Percentiles rank a stretch among this genome's conserved stretches.
Evolutionary conservation across 2,113 vertebrate species (phyloP).

Genomic region (Zingel zingel): DNA sequence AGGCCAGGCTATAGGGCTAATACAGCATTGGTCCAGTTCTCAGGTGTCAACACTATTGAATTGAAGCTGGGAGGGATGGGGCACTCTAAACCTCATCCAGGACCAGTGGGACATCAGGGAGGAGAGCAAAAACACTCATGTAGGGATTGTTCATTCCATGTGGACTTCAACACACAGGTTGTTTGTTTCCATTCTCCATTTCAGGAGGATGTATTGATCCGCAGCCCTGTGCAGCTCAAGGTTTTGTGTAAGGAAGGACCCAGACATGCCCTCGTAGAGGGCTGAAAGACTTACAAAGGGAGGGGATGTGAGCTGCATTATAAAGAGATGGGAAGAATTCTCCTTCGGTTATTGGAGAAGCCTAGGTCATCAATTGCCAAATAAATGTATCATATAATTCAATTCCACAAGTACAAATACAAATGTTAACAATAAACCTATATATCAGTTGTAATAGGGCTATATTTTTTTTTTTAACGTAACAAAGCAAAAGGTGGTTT

Average conservation of each 20-base stretch:
- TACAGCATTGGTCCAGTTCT: slow-evolving; percentile 46
- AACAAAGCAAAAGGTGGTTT: neutral
- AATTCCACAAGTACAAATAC: slow-evolving; percentile 7
- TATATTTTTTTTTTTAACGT: slow-evolving; percentile 5
- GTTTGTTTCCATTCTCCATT: slow-evolving; percentile 62
- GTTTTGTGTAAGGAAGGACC: slow-evolving; percentile 54
- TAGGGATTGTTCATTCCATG: slow-evolving; percentile 39
- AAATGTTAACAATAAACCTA: neutral
- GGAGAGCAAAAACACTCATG: slow-evolving; percentile 7
- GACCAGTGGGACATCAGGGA: slow-evolving; percentile 26
- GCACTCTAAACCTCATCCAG: slow-evolving; percentile 37
- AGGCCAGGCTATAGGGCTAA: slow-evolving; percentile 45
- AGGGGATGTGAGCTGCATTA: slow-evolving; percentile 39
- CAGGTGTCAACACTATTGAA: slow-evolving; percentile 72
- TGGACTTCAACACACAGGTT: slow-evolving; percentile 36
- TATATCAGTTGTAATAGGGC: neutral
- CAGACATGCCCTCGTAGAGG: slow-evolving; percentile 58
- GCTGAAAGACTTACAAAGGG: slow-evolving; percentile 46
- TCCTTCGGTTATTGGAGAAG: slow-evolving; percentile 11
- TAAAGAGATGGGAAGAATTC: slow-evolving; percentile 16
- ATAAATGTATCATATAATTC: slow-evolving; percentile 26
- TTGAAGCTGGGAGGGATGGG: slow-evolving; percentile 25
- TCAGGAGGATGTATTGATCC: slow-evolving; percentile 70
- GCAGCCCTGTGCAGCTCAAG: slow-evolving; percentile 20
- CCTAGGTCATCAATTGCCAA: neutral